phyloP scores from a whole-genome alignment of 2,888 invertebrate species.

The Petrolisthes cinctipes region DNA sequence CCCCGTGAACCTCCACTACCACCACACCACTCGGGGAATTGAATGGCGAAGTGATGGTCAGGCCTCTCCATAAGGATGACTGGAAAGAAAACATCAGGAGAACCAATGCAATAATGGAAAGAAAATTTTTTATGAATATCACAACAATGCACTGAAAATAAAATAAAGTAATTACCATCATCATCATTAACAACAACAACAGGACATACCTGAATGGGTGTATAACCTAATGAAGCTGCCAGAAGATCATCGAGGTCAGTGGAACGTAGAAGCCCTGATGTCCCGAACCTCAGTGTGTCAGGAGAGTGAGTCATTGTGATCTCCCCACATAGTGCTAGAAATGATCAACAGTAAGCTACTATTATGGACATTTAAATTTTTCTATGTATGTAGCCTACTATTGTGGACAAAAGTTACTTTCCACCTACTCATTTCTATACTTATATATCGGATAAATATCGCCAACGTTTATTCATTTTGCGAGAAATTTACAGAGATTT shows the following conservation, averaged over 20 bases:
- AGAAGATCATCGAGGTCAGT: conserved; percentile 60
- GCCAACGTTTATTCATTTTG: too few relatives aligned
- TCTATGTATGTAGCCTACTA: background rate
- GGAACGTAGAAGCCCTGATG: conserved; percentile 41
- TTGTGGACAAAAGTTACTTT: too few relatives aligned
- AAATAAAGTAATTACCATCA: background rate
- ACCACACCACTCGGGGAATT: conserved; percentile 46
- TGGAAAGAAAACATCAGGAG: conserved; percentile 8
- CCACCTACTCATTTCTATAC: background rate
- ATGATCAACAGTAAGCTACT: background rate
- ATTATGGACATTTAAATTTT: too few relatives aligned
- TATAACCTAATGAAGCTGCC: conserved; percentile 63
- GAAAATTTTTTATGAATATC: background rate
- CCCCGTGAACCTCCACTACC: conserved; percentile 54
- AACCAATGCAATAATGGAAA: background rate
- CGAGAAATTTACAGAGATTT: too few relatives aligned
- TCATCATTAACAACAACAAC: background rate
- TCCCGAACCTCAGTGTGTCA: conserved; percentile 49
- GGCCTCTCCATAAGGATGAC: conserved; percentile 56
- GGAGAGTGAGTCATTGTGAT: conserved; percentile 51
- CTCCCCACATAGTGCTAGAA: conserved; percentile 41
- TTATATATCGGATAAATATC: background rate
- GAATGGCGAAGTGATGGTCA: conserved; percentile 61
- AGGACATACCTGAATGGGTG: conserved; percentile 37
- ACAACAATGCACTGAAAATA: background rate